A percentile compares a stretch with the other conserved stretches of the same genome.
Evolutionary conservation across 1,140 invertebrate genomes (phyloP).

Genomic region (Ceratina japonica): DNA sequence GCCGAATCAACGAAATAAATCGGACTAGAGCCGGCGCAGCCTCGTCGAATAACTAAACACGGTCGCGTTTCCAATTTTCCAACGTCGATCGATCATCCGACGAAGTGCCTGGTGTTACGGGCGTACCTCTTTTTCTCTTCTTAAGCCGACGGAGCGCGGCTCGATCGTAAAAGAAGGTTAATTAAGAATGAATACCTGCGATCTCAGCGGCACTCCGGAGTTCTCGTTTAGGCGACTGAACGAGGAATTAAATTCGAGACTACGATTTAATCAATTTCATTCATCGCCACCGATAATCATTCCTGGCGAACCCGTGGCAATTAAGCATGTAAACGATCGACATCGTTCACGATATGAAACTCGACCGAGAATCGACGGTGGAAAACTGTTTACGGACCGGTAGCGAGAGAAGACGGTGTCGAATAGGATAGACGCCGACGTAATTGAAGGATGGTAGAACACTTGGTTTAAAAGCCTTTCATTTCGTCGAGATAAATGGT

Average conservation of each 20-base stretch:
- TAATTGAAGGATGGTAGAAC: neutral
- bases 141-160: no score
- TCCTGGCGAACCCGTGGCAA: no score
- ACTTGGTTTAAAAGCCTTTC: neutral
- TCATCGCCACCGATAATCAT: no score
- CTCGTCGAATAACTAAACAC: conserved; percentile 44
- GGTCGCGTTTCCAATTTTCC: conserved; percentile 40
- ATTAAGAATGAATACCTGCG: no score
- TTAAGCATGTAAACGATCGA: no score
- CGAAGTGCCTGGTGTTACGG: neutral
- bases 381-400: neutral
- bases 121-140: no score
- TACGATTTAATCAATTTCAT: no score
- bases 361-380: neutral
- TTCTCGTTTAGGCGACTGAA: no score
- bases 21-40: neutral
- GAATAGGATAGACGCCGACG: neutral
- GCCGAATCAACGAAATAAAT: conserved; percentile 31
- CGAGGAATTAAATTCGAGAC: no score
- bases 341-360: neutral
- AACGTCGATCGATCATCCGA: conserved; percentile 32
- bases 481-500: conserved; percentile 6
- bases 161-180: no score
- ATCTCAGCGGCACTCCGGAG: no score
- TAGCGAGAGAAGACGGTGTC: neutral